Evolutionary conservation across 2,113 vertebrate species (phyloP).

Genomic region (Lagopus muta): DNA sequence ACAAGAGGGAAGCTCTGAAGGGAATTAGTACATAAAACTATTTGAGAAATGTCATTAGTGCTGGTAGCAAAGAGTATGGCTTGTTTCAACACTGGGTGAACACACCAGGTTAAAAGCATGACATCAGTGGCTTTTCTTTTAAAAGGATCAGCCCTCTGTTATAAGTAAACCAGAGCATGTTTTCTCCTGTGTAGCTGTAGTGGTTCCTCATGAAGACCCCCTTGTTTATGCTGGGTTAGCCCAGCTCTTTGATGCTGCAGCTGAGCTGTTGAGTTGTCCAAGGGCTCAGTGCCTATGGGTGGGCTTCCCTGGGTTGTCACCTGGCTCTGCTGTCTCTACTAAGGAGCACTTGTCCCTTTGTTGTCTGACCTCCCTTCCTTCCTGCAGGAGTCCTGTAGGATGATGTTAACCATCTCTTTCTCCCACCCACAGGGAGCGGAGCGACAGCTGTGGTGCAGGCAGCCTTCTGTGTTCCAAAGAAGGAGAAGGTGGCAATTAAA

Average conservation of each 20-base stretch:
- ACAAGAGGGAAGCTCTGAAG: not conserved
- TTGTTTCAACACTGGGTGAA: not conserved
- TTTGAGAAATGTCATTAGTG: constrained; percentile 11
- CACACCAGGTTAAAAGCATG: not conserved
- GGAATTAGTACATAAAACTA: constrained; percentile 20
- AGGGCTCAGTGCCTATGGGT: not conserved
- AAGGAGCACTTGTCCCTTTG: fast-evolving
- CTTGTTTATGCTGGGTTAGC: not conserved
- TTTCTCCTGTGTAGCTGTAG: not conserved
- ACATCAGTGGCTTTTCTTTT: not conserved
- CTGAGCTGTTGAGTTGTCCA: not conserved
- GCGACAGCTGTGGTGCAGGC: constrained; percentile 94
- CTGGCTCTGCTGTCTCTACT: not conserved
- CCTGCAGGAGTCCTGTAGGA: fast-evolving
- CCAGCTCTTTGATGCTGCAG: not conserved
- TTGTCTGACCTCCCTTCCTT: not conserved
- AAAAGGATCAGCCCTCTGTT: not conserved
- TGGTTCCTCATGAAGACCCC: not conserved
- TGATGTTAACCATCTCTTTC: not conserved
- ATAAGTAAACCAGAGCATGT: not conserved
- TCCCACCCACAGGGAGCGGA: constrained; percentile 78
- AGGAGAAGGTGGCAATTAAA: constrained; percentile 96
- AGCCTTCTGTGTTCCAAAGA: constrained; percentile 89
- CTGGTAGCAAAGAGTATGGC: not conserved
- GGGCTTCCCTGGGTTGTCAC: not conserved